phyloP scores from a whole-genome alignment of 2,797 vertebrate genomes.

The Characodon lateralis region DNA sequence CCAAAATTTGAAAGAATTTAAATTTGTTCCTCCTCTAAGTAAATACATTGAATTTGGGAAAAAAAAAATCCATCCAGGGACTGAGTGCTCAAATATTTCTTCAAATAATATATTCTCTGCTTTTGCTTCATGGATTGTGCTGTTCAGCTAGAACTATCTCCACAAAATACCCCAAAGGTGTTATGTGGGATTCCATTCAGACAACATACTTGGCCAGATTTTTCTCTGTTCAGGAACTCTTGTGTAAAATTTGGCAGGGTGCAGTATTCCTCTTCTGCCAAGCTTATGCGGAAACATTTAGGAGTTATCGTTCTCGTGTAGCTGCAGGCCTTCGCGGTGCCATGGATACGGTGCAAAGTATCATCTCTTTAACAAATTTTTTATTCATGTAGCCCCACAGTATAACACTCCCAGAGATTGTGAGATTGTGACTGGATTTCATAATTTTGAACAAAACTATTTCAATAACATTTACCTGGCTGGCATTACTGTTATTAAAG shows the following conservation, averaged over 20 bases:
- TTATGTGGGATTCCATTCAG: neutral
- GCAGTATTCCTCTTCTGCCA: neutral
- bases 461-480: neutral
- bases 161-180: neutral
- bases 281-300: neutral
- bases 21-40: neutral
- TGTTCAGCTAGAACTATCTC: neutral
- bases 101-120: neutral
- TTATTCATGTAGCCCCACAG: neutral
- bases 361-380: neutral
- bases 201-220: neutral
- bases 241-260: neutral
- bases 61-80: neutral
- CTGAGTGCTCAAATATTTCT: neutral
- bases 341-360: neutral
- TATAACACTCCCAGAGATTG: conserved; percentile 3
- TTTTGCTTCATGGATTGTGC: neutral
- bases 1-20: neutral
- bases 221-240: conserved; percentile 8
- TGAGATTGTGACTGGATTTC: neutral
- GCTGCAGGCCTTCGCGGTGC: neutral
- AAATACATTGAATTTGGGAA: neutral
- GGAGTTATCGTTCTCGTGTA: neutral
- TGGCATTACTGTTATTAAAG: neutral
- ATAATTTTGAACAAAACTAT: neutral